Evolutionary conservation across 2,797 vertebrate genomes (phyloP).

Genomic region (Lagocephalus sceleratus): DNA sequence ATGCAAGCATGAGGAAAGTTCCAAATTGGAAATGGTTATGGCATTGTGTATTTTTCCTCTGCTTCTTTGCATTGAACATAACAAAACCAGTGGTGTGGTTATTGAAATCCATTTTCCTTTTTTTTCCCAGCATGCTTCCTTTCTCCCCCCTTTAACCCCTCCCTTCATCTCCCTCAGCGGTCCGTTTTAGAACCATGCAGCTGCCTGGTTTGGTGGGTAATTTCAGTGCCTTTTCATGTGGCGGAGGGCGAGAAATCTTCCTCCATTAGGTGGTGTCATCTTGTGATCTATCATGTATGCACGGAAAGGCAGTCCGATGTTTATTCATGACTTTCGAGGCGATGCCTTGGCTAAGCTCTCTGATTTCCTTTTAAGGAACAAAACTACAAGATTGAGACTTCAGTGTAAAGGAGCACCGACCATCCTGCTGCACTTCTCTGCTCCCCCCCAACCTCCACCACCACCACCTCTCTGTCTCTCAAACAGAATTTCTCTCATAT

Average conservation of each 20-base stretch:
- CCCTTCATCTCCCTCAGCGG: constrained; percentile 55
- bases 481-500: constrained; percentile 29
- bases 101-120: constrained; percentile 64
- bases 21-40: constrained; percentile 36
- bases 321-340: constrained; percentile 81
- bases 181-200: constrained; percentile 66
- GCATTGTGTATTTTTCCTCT: constrained; percentile 15
- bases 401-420: constrained; percentile 73
- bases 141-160: constrained; percentile 42
- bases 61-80: constrained; percentile 27
- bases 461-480: constrained; percentile 9
- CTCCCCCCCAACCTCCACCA: constrained; percentile 18
- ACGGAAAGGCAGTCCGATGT: constrained; percentile 76
- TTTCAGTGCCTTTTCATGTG: constrained; percentile 78
- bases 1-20: constrained; percentile 25
- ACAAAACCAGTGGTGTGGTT: constrained; percentile 20
- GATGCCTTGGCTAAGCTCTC: constrained; percentile 72
- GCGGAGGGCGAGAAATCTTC: constrained; percentile 71
- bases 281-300: constrained; percentile 82
- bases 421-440: constrained; percentile 56
- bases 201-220: constrained; percentile 71
- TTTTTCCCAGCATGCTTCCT: constrained; percentile 40
- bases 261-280: constrained; percentile 78
- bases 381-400: constrained; percentile 79
- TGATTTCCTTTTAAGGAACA: constrained; percentile 83